These are phyloP conservation scores for Lordiphosa mommai DNA, from an alignment of 1,140 invertebrate species.

Conservation along the genomic window DNA sequence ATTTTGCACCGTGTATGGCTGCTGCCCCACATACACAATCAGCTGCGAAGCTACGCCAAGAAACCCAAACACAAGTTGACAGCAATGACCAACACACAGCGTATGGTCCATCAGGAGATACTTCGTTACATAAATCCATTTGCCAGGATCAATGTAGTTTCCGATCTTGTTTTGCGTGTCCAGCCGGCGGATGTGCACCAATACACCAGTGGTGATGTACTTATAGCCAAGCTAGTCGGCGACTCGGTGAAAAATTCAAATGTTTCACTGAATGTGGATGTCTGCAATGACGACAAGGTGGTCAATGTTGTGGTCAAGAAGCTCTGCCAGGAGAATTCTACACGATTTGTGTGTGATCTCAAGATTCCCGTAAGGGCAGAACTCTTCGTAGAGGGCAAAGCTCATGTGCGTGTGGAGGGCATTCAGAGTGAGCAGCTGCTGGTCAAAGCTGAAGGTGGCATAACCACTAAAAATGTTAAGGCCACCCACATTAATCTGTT, in stretches of 20 bases:
- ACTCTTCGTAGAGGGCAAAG: constrained; percentile 29
- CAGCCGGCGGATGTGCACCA: constrained; percentile 55
- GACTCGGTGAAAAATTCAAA: constrained; percentile 45
- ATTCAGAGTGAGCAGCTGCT: constrained; percentile 52
- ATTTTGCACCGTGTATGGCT: constrained; percentile 38
- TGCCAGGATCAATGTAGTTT: constrained; percentile 58
- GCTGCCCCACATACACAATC: constrained; percentile 15
- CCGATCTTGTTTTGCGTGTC: constrained; percentile 51
- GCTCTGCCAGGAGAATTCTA: constrained; percentile 5
- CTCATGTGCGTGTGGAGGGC: constrained; percentile 39
- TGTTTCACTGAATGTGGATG: constrained; percentile 37
- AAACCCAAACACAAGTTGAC: constrained; percentile 8
- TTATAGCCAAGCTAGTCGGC: constrained; percentile 52
- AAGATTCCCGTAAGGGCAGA: constrained; percentile 59
- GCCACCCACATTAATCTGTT: constrained; percentile 43
- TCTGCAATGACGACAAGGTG: constrained; percentile 44
- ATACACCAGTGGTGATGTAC: constrained; percentile 57
- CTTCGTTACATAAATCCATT: constrained; percentile 65
- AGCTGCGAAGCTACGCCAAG: constrained; percentile 42
- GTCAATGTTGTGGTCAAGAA: constrained; percentile 55
- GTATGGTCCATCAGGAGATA: constrained; percentile 61
- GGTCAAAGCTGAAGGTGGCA: constrained; percentile 40
- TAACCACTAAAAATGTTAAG: constrained; percentile 56
- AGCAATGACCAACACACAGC: constrained; percentile 12
- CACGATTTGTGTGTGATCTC: constrained; percentile 45